Evolutionary conservation across 2,113 vertebrate genomes (phyloP).

Genomic region (Eolophus roseicapilla): DNA sequence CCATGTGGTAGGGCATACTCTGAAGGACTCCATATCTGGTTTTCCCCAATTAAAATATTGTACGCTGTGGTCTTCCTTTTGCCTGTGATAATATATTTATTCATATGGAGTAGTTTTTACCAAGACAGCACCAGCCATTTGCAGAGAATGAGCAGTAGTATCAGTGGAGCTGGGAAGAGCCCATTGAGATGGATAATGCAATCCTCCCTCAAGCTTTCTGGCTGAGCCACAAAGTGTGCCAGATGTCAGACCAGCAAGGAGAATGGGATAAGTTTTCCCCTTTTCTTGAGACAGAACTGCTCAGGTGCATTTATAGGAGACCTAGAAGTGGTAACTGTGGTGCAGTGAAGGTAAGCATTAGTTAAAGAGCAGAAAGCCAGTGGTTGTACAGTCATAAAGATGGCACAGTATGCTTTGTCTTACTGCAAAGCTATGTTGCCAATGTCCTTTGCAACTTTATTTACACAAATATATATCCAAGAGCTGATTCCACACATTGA

Average conservation of each 20-base stretch:
- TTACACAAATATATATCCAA: not conserved
- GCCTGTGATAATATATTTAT: not conserved
- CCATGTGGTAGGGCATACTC: not conserved
- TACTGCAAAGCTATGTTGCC: not conserved
- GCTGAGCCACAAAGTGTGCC: fast-evolving
- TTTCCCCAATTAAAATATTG: not conserved
- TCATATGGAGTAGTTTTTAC: not conserved
- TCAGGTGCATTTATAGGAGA: not conserved
- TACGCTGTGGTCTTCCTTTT: not conserved
- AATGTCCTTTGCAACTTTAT: not conserved
- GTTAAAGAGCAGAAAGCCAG: not conserved
- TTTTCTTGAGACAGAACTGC: not conserved
- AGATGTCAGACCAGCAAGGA: not conserved
- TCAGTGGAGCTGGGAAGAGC: not conserved
- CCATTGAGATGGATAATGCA: not conserved
- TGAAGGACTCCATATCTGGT: not conserved
- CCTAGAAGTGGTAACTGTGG: not conserved
- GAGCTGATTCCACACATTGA: not conserved
- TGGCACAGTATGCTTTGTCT: not conserved
- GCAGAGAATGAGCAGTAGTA: not conserved
- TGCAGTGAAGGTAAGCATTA: not conserved
- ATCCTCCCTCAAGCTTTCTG: not conserved
- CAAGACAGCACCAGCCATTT: not conserved
- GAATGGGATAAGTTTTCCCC: fast-evolving
- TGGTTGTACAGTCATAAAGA: not conserved